Conservation (phyloP, 1,140 invertebrate species). For the Lepidurus couesii region DNA sequence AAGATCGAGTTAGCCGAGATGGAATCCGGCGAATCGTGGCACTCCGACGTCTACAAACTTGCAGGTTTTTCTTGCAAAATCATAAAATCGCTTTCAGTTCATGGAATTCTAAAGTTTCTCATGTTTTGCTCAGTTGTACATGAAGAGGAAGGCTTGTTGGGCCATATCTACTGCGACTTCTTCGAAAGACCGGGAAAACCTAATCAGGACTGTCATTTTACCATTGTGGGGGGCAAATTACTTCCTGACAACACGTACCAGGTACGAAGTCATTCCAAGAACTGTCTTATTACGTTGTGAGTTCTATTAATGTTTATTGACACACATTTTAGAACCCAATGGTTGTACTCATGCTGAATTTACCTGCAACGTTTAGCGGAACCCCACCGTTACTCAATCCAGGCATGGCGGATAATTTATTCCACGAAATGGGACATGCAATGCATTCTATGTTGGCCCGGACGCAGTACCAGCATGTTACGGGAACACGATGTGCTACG, state of each 20-base stretch:
- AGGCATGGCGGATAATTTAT: conserved; percentile 87
- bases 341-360: conserved; percentile 60
- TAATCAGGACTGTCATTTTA: conserved; percentile 98
- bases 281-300: not conserved
- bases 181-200: conserved; percentile 83
- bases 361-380: conserved; percentile 64
- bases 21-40: conserved; percentile 74
- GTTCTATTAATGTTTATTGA: not conserved
- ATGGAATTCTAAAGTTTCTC: not conserved
- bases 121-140: conserved; percentile 54
- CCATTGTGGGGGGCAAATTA: conserved; percentile 84
- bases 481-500: conserved; percentile 91
- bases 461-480: conserved; percentile 93
- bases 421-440: conserved; percentile 99
- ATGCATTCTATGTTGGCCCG: conserved; percentile 96
- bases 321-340: conserved; percentile 27
- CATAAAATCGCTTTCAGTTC: not conserved
- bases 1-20: conserved; percentile 63
- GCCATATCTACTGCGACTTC: conserved; percentile 97
- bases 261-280: conserved; percentile 40
- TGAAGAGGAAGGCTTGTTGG: conserved; percentile 69
- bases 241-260: conserved; percentile 77
- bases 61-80: conserved; percentile 47
- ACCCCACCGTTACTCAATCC: conserved; percentile 74
- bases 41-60: conserved; percentile 80